Percentiles rank a stretch among this genome's conserved stretches.
Conservation (phyloP, 2,888 invertebrate species). For the Heliconius sara region DNA sequence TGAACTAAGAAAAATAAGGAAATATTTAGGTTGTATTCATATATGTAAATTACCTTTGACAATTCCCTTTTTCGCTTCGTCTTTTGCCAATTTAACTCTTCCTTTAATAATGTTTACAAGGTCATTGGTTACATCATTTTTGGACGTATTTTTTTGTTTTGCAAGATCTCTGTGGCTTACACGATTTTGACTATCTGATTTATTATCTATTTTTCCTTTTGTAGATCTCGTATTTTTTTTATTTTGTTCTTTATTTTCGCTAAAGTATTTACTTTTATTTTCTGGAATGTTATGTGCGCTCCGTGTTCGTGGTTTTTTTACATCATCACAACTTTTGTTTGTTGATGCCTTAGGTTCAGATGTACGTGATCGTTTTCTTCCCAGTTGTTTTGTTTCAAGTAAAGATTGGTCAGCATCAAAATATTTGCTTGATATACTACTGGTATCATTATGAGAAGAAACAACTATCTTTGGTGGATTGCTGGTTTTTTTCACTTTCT, state of each 20-base stretch:
- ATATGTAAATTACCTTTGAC: constrained; percentile 63
- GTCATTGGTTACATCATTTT: constrained; percentile 77
- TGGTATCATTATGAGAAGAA: constrained; percentile 54
- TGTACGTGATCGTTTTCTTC: constrained; percentile 54
- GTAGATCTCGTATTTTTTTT: constrained; percentile 49
- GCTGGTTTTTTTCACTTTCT: constrained; percentile 42
- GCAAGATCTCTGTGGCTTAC: constrained; percentile 72
- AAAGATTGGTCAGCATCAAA: constrained; percentile 55
- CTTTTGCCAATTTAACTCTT: constrained; percentile 77
- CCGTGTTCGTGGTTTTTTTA: constrained; percentile 61
- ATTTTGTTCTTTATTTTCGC: constrained; percentile 39
- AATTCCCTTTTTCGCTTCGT: constrained; percentile 60
- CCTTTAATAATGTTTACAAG: constrained; percentile 81
- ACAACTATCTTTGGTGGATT: constrained; percentile 59
- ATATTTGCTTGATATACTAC: constrained; percentile 63
- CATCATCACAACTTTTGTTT: constrained; percentile 32
- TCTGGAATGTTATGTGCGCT: constrained; percentile 61
- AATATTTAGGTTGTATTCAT: neutral
- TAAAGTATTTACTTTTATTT: constrained; percentile 75
- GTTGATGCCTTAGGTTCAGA: constrained; percentile 40
- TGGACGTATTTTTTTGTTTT: constrained; percentile 57
- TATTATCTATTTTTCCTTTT: constrained; percentile 52
- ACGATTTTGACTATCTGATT: constrained; percentile 63
- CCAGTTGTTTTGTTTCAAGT: constrained; percentile 40
- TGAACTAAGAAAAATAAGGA: neutral